Evolutionary conservation across 2,797 vertebrate genomes (phyloP).

Genomic region (Chiloscyllium punctatum): DNA sequence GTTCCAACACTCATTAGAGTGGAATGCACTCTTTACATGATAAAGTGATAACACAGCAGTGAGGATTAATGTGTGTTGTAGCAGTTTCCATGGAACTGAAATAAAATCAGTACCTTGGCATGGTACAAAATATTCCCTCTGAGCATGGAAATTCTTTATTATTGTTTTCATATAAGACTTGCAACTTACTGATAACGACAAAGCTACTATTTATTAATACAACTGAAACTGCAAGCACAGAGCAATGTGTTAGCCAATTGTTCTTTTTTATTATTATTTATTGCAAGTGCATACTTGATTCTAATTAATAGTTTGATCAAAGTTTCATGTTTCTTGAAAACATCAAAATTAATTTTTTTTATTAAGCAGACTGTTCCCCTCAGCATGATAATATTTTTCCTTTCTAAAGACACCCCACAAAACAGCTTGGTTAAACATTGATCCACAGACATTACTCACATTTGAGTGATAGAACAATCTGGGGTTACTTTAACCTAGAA

Average conservation of each 20-base stretch:
- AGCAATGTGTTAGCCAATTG: neutral
- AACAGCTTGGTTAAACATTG: neutral
- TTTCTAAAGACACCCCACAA: neutral
- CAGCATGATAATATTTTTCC: neutral
- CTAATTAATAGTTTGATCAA: neutral
- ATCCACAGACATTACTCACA: neutral
- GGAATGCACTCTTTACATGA: neutral
- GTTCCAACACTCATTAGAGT: neutral
- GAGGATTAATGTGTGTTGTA: neutral
- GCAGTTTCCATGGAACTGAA: neutral
- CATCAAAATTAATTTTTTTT: neutral
- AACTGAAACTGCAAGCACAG: neutral
- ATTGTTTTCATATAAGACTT: neutral
- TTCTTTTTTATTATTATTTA: neutral
- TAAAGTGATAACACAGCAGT: neutral
- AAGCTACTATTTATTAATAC: neutral
- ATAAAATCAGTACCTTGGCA: neutral
- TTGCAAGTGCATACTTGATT: neutral
- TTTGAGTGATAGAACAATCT: neutral
- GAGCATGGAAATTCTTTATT: neutral
- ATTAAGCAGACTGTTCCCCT: neutral
- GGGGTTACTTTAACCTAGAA: neutral
- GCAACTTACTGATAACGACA: neutral
- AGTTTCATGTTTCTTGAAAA: neutral
- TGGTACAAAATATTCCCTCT: constrained; percentile 1